A percentile compares a stretch with the other conserved stretches of the same genome.
Evolutionary conservation across 2,888 invertebrate genomes (phyloP).

Genomic region (Acrocyrtus sp.): DNA sequence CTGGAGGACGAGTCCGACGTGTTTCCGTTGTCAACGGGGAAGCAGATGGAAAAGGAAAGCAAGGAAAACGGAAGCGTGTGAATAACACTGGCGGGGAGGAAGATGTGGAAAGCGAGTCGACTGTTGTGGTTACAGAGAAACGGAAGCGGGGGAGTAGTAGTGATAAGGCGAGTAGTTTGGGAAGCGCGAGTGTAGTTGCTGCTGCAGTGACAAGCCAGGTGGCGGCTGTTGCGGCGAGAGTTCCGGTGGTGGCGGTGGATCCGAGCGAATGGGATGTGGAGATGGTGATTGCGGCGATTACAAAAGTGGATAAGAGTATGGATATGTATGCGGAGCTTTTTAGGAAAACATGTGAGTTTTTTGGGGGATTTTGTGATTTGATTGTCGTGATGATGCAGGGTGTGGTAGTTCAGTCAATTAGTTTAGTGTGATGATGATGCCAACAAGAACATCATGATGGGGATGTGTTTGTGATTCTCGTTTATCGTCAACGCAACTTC

Average conservation of each 20-base stretch:
- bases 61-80: neutral
- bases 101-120: too few relatives aligned
- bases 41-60: neutral
- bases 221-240: neutral
- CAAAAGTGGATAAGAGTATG: constrained; percentile 83
- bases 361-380: too few relatives aligned
- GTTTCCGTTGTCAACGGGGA: neutral
- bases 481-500: too few relatives aligned
- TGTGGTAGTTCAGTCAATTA: too few relatives aligned
- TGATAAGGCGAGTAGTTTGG: neutral
- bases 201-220: too few relatives aligned
- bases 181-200: neutral
- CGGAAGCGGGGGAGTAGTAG: too few relatives aligned
- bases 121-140: too few relatives aligned
- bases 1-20: neutral
- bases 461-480: too few relatives aligned
- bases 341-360: constrained; percentile 85
- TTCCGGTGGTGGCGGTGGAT: constrained; percentile 49
- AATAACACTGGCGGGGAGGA: too few relatives aligned
- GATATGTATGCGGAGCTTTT: constrained; percentile 91
- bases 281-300: constrained; percentile 92
- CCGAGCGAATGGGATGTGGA: constrained; percentile 93
- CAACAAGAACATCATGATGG: too few relatives aligned
- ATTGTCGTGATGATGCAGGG: too few relatives aligned
- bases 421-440: too few relatives aligned